phyloP scores from a whole-genome alignment of 2,797 vertebrate genomes.

The Amblyopsis hoosieri region DNA sequence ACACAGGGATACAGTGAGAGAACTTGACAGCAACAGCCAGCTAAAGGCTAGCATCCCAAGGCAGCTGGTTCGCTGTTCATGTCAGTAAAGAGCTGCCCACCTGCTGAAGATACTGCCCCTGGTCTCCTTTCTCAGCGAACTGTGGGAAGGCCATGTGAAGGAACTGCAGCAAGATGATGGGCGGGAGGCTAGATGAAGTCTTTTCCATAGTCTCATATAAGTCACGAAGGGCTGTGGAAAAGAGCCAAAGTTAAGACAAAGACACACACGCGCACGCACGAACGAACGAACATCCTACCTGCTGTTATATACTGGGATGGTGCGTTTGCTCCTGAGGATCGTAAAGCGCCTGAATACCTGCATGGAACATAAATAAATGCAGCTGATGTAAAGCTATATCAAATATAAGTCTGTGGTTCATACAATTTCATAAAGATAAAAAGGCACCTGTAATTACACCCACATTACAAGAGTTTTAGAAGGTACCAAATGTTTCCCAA shows the following conservation, averaged over 20 bases:
- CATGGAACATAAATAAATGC: constrained; percentile 25
- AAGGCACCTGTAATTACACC: background rate
- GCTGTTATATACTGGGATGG: constrained; percentile 98
- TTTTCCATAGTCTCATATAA: constrained; percentile 99
- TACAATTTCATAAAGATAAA: background rate
- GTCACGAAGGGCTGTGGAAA: constrained; percentile 89
- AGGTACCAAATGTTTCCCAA: too few species aligned
- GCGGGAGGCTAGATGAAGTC: constrained; percentile 97
- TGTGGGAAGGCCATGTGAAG: constrained; percentile 99
- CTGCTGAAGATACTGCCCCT: constrained; percentile 98
- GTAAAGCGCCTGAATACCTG: constrained; percentile 95
- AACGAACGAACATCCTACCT: constrained; percentile 70
- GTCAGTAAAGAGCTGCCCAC: constrained; percentile 61
- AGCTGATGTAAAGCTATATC: background rate
- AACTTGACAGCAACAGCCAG: background rate
- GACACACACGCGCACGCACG: background rate
- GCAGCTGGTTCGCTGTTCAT: background rate
- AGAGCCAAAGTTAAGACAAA: background rate
- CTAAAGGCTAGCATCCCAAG: background rate
- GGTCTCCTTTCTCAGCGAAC: constrained; percentile 98
- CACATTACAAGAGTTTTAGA: too few species aligned
- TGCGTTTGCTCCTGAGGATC: constrained; percentile 94
- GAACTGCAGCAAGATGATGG: constrained; percentile 97
- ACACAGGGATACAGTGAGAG: background rate
- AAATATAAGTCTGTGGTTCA: background rate